phyloP scores from a whole-genome alignment of 2,888 invertebrate genomes.

The Dynastes hyllus region DNA sequence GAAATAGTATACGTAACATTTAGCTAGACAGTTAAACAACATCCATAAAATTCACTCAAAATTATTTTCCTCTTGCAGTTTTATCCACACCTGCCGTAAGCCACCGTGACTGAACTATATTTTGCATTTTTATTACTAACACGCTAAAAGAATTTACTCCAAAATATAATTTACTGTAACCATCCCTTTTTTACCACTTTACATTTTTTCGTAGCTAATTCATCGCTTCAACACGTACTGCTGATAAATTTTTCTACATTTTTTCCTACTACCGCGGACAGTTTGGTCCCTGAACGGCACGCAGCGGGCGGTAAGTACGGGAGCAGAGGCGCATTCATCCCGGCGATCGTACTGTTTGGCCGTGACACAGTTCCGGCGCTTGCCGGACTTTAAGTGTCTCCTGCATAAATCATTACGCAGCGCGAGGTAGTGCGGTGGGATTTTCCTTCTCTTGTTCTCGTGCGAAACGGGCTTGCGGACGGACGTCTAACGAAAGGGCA shows the following conservation, averaged over 20 bases:
- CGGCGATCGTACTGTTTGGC: background rate
- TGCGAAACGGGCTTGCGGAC: background rate
- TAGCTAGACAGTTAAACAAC: no score
- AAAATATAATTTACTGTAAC: background rate
- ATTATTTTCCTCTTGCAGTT: no score
- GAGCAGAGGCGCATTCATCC: background rate
- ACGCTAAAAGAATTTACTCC: background rate
- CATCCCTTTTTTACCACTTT: no score
- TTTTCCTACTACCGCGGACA: background rate
- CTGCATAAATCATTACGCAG: slow-evolving; percentile 62
- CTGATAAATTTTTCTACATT: slow-evolving; percentile 22
- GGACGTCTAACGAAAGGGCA: slow-evolving; percentile 39
- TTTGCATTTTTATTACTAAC: no score
- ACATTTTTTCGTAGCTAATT: background rate
- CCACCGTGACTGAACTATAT: no score
- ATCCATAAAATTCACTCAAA: no score
- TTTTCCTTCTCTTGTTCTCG: background rate
- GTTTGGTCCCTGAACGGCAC: background rate
- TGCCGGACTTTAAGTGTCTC: slow-evolving; percentile 48
- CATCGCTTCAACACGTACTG: background rate
- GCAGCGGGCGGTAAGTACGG: background rate
- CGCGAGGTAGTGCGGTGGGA: background rate
- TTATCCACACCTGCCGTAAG: no score
- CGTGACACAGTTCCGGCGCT: slow-evolving; percentile 38
- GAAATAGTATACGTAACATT: no score